Evolutionary conservation across 2,797 vertebrate species (phyloP), one percentile per base, ranked within the genome.

Genomic region (Aphelocoma californica): DNA sequence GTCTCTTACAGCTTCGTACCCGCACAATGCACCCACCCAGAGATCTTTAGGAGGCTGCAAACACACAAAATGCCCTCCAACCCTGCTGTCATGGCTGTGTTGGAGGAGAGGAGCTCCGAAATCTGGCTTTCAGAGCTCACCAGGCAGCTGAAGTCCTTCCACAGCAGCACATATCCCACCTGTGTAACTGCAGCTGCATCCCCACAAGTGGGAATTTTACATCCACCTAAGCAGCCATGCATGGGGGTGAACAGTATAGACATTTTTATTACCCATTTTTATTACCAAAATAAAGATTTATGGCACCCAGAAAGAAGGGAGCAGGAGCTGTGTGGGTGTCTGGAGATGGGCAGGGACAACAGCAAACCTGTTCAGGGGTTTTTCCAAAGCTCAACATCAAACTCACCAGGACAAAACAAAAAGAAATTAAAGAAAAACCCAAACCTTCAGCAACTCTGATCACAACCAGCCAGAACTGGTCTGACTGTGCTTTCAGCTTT

Each of bases 231-330:
- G 71, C 44, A 89, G 32, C 8, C 57, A 45, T 8, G 3, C 50
- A 23, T 1, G 3, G 51, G 51, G 6, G 16, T 34, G 69, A 88
- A 69, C 0, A 18, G 3, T 4, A 73, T 1, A 23, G 29, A 36
- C 2, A 34, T 18, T 60, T 93, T 92, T 65, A 71, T 91, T 81
- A 61, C 20, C 36, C 3, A 34, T 18, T 60, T 93, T 92, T 65
- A 71, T 91, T 81, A 61, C 20, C 40, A 53, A 70, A 44, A n/a
- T 21, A 19, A 42, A 11, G 66, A 67, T 25, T 45, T 26, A 73
- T 5, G 23, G 57, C 15, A 78, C 7, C 19, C 28, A 65, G 79
- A 74, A 78, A 65, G 17, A 74, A 73, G 21, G 14, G 7, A 28
- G 60, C 17, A 5, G 5, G 36, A 60, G 40, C 38, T 9, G 13